A percentile compares a stretch with the other conserved stretches of the same genome.
Evolutionary conservation across 2,113 vertebrate species (phyloP).

Genomic region (Lophura nycthemera): DNA sequence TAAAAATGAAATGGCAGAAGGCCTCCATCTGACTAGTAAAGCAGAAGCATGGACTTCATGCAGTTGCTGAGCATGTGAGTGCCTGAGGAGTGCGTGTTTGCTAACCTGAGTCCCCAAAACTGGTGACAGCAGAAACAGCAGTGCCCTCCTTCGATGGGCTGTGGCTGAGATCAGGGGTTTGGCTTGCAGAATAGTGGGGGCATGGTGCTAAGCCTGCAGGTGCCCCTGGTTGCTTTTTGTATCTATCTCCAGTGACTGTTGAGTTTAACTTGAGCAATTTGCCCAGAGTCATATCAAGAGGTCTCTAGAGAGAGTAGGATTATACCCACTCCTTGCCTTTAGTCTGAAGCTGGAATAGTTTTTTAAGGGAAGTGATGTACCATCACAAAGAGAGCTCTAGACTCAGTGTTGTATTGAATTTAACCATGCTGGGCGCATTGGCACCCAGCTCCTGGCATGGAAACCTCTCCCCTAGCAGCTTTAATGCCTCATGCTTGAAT

Average conservation of each 20-base stretch:
- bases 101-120: neutral
- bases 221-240: neutral
- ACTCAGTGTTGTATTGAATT: accelerated
- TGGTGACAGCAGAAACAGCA: neutral
- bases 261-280: neutral
- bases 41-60: neutral
- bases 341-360: neutral
- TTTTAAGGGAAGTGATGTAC: neutral
- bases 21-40: neutral
- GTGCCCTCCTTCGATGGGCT: neutral
- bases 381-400: neutral
- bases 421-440: accelerated
- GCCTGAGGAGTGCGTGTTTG: neutral
- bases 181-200: neutral
- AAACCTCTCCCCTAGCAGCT: neutral
- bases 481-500: neutral
- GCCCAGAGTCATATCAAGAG: neutral
- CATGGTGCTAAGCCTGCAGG: accelerated
- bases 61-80: neutral
- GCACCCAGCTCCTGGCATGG: neutral
- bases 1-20: neutral
- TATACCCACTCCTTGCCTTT: neutral
- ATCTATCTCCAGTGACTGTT: neutral
- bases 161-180: neutral
- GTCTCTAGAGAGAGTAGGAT: neutral